Conservation (phyloP, 2,113 vertebrate species). For the Lepisosteus osseus region DNA sequence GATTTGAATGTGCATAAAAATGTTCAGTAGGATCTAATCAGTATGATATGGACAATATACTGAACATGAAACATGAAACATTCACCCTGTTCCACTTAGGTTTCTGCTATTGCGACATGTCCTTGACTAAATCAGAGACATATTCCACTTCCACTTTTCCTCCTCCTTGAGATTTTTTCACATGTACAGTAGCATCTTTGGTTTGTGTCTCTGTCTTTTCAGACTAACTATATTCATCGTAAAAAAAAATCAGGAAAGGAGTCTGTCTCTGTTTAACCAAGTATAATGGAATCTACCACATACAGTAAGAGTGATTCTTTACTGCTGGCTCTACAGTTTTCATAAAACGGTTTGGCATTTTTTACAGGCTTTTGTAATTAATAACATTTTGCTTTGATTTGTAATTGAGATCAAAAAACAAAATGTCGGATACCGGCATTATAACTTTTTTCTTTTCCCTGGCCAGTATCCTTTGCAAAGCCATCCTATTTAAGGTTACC, state of each 20-base stretch:
- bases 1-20: too few relatives aligned
- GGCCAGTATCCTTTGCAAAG: conserved; percentile 22
- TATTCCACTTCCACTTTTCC: neutral
- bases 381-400: neutral
- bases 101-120: neutral
- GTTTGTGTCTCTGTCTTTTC: neutral
- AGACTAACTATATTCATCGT: neutral
- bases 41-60: too few relatives aligned
- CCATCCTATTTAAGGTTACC: conserved; percentile 63
- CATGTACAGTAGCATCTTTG: neutral
- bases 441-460: conserved; percentile 51
- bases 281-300: conserved; percentile 12
- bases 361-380: neutral
- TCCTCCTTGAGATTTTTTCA: neutral
- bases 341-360: neutral
- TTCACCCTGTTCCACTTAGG: neutral
- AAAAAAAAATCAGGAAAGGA: conserved; percentile 16
- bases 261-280: conserved; percentile 54
- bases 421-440: conserved; percentile 48
- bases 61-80: neutral
- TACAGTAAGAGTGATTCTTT: conserved; percentile 55
- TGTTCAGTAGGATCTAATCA: too few relatives aligned
- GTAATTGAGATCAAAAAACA: conserved; percentile 21
- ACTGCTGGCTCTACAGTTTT: conserved; percentile 52
- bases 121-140: conserved; percentile 4